These are phyloP conservation scores for Philopotamus ludificatus DNA, from an alignment of 1,140 invertebrate genomes.

Conservation along the genomic window DNA sequence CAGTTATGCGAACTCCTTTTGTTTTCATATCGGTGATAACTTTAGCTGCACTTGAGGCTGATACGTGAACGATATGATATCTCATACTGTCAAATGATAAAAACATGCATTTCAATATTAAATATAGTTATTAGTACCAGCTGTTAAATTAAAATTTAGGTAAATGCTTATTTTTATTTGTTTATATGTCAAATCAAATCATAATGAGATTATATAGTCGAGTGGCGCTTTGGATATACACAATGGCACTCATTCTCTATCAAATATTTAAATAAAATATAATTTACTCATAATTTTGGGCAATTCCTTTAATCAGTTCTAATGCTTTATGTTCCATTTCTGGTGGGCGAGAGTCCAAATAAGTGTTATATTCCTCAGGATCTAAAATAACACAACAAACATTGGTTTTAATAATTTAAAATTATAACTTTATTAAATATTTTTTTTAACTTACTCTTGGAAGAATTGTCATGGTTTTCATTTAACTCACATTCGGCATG, in stretches of 20 bases:
- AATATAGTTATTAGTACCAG: too few relatives aligned
- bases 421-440: not conserved
- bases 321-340: constrained; percentile 69
- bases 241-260: too few relatives aligned
- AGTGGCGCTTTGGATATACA: too few relatives aligned
- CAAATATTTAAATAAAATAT: too few relatives aligned
- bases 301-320: constrained; percentile 58
- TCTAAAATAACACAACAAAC: constrained; percentile 45
- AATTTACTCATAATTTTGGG: constrained; percentile 58
- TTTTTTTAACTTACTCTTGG: not conserved
- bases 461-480: not conserved
- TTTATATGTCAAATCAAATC: too few relatives aligned
- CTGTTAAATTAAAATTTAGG: too few relatives aligned
- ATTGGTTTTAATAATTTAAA: constrained; percentile 5
- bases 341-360: constrained; percentile 63
- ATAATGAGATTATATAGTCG: too few relatives aligned
- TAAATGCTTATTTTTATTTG: not conserved
- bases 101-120: too few relatives aligned
- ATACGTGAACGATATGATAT: constrained; percentile 74
- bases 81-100: constrained; percentile 54
- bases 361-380: constrained; percentile 62
- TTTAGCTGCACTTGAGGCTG: constrained; percentile 59
- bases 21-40: constrained; percentile 51
- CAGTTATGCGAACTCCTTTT: constrained; percentile 57
- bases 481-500: constrained; percentile 62